Conservation (phyloP, 2,113 vertebrate species). For the Chitala chitala region DNA sequence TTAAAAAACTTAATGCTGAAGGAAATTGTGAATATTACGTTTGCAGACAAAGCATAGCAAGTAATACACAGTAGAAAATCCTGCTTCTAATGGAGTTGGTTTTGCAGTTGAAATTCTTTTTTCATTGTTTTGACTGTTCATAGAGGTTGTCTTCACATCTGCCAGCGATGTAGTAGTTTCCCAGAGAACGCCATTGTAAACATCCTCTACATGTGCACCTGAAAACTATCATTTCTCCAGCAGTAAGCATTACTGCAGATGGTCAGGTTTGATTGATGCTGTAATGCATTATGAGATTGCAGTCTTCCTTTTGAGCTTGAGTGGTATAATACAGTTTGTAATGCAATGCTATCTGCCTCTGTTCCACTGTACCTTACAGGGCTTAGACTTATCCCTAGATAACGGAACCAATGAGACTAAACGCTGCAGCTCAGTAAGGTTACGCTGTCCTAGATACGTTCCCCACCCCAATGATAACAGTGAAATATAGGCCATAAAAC, state of each 20-base stretch:
- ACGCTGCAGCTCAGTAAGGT: conserved; percentile 27
- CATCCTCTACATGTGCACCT: conserved; percentile 7
- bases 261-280: neutral
- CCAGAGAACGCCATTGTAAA: neutral
- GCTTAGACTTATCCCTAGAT: conserved; percentile 28
- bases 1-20: no score
- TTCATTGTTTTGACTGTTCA: neutral
- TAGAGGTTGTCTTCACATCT: neutral
- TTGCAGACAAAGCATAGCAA: no score
- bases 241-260: neutral
- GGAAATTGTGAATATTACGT: no score
- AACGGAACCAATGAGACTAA: conserved; percentile 23
- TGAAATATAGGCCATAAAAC: conserved; percentile 25
- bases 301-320: neutral
- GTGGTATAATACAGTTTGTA: neutral
- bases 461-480: conserved; percentile 6
- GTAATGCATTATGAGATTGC: neutral
- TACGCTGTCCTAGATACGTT: conserved; percentile 29
- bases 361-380: conserved; percentile 13
- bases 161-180: neutral
- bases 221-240: neutral
- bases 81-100: no score
- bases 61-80: no score
- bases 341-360: conserved; percentile 1
- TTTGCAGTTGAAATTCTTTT: neutral